Conservation (phyloP, 1,140 invertebrate species). For the Scylla paramamosain region DNA sequence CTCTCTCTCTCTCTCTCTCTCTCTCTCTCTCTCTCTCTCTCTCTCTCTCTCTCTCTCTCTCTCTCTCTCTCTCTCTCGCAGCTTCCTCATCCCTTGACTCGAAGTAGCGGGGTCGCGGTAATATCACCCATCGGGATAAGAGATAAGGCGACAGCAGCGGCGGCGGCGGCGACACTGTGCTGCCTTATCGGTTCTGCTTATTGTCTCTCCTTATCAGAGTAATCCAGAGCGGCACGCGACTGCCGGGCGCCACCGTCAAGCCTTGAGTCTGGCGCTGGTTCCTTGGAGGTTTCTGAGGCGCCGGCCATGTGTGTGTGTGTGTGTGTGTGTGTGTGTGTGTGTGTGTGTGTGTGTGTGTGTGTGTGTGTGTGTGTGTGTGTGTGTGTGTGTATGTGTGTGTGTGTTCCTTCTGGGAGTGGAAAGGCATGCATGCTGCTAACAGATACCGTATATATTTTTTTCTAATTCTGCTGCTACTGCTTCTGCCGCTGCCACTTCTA, state of each 20-base stretch:
- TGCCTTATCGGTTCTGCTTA: constrained; percentile 5
- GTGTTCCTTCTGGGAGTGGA: not conserved
- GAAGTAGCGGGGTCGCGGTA: not conserved
- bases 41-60: not conserved
- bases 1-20: not conserved
- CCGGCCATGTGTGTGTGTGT: not conserved
- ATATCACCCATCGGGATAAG: not conserved
- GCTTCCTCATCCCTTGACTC: not conserved
- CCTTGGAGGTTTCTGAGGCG: not conserved
- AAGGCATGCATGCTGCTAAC: not conserved
- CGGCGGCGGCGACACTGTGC: not conserved
- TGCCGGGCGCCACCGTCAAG: not conserved
- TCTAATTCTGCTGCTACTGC: no score
- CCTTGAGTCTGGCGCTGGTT: not conserved
- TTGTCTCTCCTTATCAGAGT: not conserved
- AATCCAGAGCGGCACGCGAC: constrained; percentile 9
- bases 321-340: constrained; percentile 8
- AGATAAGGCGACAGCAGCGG: not conserved
- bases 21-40: not conserved
- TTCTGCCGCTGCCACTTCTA: no score
- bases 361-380: constrained; percentile 25
- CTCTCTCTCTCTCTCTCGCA: not conserved
- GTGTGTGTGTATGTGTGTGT: no score
- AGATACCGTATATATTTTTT: no score
- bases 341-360: not conserved